Evolutionary conservation across 2,888 invertebrate species (phyloP).

Genomic region (Lordiphosa andalusiaca): DNA sequence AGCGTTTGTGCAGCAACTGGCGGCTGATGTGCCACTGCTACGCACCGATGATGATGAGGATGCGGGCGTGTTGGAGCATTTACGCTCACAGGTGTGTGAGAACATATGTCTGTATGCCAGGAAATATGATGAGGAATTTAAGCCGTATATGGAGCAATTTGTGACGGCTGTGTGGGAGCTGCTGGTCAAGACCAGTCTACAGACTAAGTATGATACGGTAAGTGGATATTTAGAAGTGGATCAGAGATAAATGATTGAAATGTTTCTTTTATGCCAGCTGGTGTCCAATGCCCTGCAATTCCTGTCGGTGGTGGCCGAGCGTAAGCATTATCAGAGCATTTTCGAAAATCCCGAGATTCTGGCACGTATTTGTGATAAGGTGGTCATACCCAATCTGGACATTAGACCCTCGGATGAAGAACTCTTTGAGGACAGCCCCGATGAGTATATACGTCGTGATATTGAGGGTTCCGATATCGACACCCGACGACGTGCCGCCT

Average conservation of each 20-base stretch:
- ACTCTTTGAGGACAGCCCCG: conserved; percentile 98
- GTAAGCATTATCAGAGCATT: conserved; percentile 90
- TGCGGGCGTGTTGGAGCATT: conserved; percentile 92
- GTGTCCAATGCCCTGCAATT: conserved; percentile 98
- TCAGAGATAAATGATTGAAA: not conserved
- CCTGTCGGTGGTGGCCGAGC: conserved; percentile 95
- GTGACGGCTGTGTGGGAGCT: conserved; percentile 97
- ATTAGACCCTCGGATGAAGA: conserved; percentile 97
- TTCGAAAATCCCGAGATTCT: conserved; percentile 94
- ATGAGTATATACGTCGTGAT: conserved; percentile 97
- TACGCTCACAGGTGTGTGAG: conserved; percentile 97
- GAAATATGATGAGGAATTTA: conserved; percentile 99
- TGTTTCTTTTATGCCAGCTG: conserved; percentile 83
- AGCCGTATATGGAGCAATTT: conserved; percentile 92
- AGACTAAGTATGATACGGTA: conserved; percentile 95
- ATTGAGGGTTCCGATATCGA: conserved; percentile 99
- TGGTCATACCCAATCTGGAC: conserved; percentile 99
- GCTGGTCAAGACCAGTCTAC: conserved; percentile 90
- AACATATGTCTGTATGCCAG: conserved; percentile 96
- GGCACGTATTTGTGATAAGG: conserved; percentile 96
- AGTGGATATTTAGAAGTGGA: conserved; percentile 53
- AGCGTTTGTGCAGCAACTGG: conserved; percentile 90
- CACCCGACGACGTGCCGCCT: conserved; percentile 96
- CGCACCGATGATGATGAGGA: conserved; percentile 91
- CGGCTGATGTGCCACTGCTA: conserved; percentile 88